Base-by-base conservation (phyloP, 2,797 vertebrate species). In the Acrocephalus scirpaceus region DNA sequence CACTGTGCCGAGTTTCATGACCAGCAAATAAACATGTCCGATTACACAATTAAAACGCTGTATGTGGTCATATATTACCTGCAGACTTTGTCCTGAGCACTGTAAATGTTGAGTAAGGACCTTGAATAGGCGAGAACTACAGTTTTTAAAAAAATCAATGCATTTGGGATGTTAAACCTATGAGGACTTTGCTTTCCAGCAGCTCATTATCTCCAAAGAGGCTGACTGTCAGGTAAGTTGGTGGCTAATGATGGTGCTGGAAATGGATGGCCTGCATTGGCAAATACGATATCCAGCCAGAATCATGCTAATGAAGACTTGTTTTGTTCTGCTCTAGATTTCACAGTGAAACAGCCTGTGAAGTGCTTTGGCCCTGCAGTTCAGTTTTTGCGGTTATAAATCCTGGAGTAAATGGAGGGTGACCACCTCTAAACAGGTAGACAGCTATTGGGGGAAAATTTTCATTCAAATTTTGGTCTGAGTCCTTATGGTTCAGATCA, bases 401-500 rank as follows among this genome's bases (percentile, higher is more conserved):
- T 29, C 17, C 69, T 56, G 40, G 40, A 67, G 25, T 0, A 4
- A 67, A 45, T 36, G 56, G 48, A 60, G 25, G 40, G 22, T 1
- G 8, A 58, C 5, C 17, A 23, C 10, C 32, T 53, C 48, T 60
- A 42, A 86, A 54, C 4, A 47, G 25, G 13, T 30, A 47, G 32
- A 23, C 32, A 86, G 19, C 3, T 56, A 22, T 16, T 18, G 18
- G 22, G 27, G 27, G 11, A 58, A 75, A 8, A 13, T n/a, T 71
- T 90, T 73, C 0, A 3, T 57, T 81, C 21, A 50, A 29, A 50
- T 16, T 3, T 79, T 73, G 22, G 14, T 58, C 44, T 69, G 18
- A 70, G 29, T 62, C n/a, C 44, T 86, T 79, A 80, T 5, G 10
- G 36, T 44, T 62, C 2, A 2, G 20, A 57, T 81, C 0, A 0